Evolutionary conservation across 1,140 invertebrate genomes (phyloP), one percentile per base, ranked within the genome.

Genomic region (Drosophila paulistorum): DNA sequence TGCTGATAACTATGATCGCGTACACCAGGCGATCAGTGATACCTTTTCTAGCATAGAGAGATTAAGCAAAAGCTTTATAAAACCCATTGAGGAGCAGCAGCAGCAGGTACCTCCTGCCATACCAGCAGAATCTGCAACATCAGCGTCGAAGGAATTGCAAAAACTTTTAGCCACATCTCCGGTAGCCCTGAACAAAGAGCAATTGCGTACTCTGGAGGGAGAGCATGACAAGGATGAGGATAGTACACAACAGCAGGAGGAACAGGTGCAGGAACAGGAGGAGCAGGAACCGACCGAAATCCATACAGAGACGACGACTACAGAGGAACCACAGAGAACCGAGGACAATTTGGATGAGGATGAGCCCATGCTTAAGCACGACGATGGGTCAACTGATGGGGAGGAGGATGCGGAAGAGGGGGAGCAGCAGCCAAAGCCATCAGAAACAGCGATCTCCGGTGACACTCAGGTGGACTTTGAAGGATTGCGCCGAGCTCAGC

Each of bases 141-240:
- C 45, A 10, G 45, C 45, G 9, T 51, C 45, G 94, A 59, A 59
- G 10, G 33, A 59, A 92, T 92, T 81, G 91, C 93, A 59, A 59
- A 68, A 89, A 60, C 42, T 91, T 14, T 61, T 74, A n/a, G 70
- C 64, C 11, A 86, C 86, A 48, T 60, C 78, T 4, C 66, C 68
- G 0, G 70, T 51, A 55, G 69, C 82, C 41, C 89, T 95, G 20
- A 94, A 94, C 75, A 95, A 96, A 92, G 95, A 96, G 93, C 94
- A 95, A 77, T 92, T 95, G 64, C 92, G 95, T 62, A 94, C 94
- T 14, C 90, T 96, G 30, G 96, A 96, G 91, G 95, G 95, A 51
- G 97, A 98, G 91, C 94, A 94, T 70, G 97, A 98, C 75, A 97
- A 97, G 91, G 96, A 97, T 92, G 94, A 96, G 74, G 96, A 97